phyloP scores from a whole-genome alignment of 2,113 vertebrate species.

The Corythornis madagascariensis region DNA sequence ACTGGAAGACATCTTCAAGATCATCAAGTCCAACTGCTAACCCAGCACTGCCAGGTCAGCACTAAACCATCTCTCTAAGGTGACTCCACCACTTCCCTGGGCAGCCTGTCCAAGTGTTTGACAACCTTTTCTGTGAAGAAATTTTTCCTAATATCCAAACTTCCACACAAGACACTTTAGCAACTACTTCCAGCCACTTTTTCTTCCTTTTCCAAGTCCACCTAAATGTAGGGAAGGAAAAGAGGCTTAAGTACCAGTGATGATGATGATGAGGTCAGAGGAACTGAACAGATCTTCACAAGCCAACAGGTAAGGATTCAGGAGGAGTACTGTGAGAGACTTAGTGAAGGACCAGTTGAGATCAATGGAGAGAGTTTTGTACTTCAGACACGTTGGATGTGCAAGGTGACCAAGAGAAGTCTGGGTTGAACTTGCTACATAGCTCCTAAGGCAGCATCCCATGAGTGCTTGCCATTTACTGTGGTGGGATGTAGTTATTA shows the following conservation, averaged over 20 bases:
- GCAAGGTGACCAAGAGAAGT: background rate
- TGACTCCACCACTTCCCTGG: no score
- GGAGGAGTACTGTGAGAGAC: background rate
- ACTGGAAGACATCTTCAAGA: no score
- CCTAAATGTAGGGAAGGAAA: background rate
- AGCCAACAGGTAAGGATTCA: background rate
- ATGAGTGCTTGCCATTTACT: background rate
- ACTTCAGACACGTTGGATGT: background rate
- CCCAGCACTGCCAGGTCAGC: no score
- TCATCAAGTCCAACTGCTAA: no score
- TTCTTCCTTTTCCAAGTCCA: background rate
- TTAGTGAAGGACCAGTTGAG: background rate
- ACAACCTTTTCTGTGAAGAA: no score
- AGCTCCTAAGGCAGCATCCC: background rate
- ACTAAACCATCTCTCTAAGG: no score
- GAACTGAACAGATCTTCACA: background rate
- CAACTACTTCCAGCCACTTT: background rate
- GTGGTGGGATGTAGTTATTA: background rate
- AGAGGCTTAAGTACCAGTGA: background rate
- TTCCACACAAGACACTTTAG: background rate
- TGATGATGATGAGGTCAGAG: background rate
- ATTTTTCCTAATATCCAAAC: no score
- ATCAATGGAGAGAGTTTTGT: background rate
- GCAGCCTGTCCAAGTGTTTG: no score
- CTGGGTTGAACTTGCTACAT: background rate